Conservation (phyloP, 2,888 invertebrate genomes). For the Machimus rusticus region DNA sequence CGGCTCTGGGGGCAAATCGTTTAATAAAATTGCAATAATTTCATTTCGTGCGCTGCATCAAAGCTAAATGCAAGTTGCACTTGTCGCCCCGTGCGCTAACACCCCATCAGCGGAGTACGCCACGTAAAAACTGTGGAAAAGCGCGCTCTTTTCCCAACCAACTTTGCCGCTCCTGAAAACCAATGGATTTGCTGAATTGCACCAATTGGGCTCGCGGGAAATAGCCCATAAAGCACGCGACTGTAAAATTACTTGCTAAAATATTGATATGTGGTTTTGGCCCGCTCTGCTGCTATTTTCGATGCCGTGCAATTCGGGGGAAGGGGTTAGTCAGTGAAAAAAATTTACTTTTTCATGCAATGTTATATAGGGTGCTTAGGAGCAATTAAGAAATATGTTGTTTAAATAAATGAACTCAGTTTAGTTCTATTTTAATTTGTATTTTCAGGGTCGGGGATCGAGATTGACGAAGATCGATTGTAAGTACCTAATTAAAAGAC, state of each 20-base stretch:
- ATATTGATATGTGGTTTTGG: slow-evolving; percentile 48
- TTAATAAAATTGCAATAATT: slow-evolving; percentile 34
- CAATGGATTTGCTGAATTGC: slow-evolving; percentile 45
- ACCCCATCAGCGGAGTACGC: slow-evolving; percentile 15
- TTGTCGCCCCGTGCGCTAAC: slow-evolving; percentile 32
- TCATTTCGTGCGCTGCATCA: slow-evolving; percentile 35
- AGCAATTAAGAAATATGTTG: background rate
- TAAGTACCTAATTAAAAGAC: no score
- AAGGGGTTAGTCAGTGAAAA: background rate
- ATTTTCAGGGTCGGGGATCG: no score
- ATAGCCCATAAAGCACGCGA: slow-evolving; percentile 47
- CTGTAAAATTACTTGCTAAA: slow-evolving; percentile 48
- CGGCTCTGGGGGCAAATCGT: background rate
- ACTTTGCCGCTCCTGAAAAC: background rate
- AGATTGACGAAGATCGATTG: no score
- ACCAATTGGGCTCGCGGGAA: slow-evolving; percentile 44
- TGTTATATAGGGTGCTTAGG: background rate
- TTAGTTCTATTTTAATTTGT: background rate
- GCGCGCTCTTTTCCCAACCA: background rate
- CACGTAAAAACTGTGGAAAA: slow-evolving; percentile 25
- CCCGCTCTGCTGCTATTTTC: background rate
- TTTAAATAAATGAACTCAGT: background rate
- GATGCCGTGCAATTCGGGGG: background rate
- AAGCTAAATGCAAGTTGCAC: slow-evolving; percentile 22
- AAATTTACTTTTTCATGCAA: background rate